A percentile compares a stretch with the other conserved stretches of the same genome.
These are phyloP conservation scores for Enteromius treurensis DNA, from an alignment of 2,797 vertebrate genomes.

Conservation along the genomic window DNA sequence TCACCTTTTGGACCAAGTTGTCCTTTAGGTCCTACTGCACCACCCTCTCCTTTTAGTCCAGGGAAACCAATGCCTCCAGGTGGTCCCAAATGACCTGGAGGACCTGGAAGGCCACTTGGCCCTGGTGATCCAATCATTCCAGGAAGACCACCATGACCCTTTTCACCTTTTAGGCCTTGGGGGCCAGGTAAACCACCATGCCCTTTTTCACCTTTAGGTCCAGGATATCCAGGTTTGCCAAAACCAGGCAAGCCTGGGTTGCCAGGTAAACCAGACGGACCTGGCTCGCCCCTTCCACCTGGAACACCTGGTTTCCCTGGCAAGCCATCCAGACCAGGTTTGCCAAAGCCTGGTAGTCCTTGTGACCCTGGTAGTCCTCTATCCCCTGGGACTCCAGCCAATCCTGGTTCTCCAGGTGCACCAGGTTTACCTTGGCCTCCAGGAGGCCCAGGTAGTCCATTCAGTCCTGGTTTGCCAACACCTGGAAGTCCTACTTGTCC, in stretches of 20 bases:
- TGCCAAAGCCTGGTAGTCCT: constrained; percentile 86
- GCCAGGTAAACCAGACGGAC: constrained; percentile 86
- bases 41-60: constrained; percentile 89
- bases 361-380: constrained; percentile 86
- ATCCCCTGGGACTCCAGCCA: constrained; percentile 80
- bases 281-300: constrained; percentile 90
- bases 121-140: constrained; percentile 87
- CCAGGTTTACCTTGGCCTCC: constrained; percentile 88
- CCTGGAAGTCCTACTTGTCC: constrained; percentile 87
- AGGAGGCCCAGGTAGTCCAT: constrained; percentile 88
- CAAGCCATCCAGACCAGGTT: constrained; percentile 89
- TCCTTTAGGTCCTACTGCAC: constrained; percentile 81
- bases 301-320: constrained; percentile 87
- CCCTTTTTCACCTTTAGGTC: constrained; percentile 90
- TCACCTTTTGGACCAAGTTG: constrained; percentile 86
- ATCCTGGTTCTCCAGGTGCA: constrained; percentile 84
- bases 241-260: constrained; percentile 88
- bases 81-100: constrained; percentile 87
- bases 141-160: constrained; percentile 84
- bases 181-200: constrained; percentile 83
- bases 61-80: constrained; percentile 88
- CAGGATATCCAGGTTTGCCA: constrained; percentile 91
- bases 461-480: constrained; percentile 87
- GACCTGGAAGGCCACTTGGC: constrained; percentile 85
- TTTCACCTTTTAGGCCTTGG: constrained; percentile 89